Base-by-base conservation (phyloP, 2,797 vertebrate species). In the Graptemys geographica region DNA sequence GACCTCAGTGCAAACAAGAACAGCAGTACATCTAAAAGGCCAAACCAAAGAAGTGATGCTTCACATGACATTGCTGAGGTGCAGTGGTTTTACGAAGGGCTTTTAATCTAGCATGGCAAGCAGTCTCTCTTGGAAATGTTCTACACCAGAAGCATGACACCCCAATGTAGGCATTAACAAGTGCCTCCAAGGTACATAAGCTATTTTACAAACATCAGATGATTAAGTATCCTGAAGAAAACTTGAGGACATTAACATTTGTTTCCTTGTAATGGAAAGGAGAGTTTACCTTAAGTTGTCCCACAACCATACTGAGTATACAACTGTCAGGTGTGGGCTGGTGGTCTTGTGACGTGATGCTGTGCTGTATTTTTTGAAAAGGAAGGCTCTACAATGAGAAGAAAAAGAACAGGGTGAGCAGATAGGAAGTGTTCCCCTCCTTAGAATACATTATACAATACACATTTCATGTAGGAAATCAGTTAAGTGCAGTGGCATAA, bases 231-330 rank as follows among this genome's bases (percentile, higher is more conserved):
- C 69, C 74, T 94, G 81, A n/a, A 96, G 85, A 94, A 87, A 87
- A n/a, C 31, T 6, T 19, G 41, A 57, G 72, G 62, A 85, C 53
- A 23, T 5, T 89, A 87, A 13, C 11, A 27, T 49, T 83, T 84
- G 9, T 95, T 84, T 89, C 72, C 8, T 82, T 92, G 89, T 8
- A 95, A 90, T 4, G 37, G 76, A 69, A 89, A 88, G 80, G 27
- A 78, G 28, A 31, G 59, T 90, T 99, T 99, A 99, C 99, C 99
- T 99, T 99, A 96, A 99, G 99, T 97, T 99, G 99, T 97, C 99
- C 99, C 97, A 99, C 99, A 96, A 99, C 99, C 99, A 99, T 99
- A 99, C 99, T 99, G 98, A 99, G 97, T 98, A 99, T 99, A 98
- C 99, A 99, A 98, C 98, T 98, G 98, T 99, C 99, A 98, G 99